Conservation (phyloP, 1,140 invertebrate species). For the Drosophila sulfurigaster region DNA sequence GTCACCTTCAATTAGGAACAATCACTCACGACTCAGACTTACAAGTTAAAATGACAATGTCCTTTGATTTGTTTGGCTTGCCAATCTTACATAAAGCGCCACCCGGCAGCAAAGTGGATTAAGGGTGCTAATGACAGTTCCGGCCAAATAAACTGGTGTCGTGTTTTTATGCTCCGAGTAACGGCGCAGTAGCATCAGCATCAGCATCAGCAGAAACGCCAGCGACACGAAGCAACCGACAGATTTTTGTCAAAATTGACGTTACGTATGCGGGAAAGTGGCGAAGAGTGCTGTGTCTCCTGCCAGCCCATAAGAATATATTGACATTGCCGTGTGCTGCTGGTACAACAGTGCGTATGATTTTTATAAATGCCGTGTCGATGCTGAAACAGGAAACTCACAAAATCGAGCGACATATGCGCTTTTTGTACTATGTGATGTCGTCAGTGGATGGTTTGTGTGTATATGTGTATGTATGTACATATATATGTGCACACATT, state of each 20-base stretch:
- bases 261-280: slow-evolving; percentile 65
- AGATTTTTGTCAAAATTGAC: slow-evolving; percentile 77
- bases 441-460: slow-evolving; percentile 47
- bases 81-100: slow-evolving; percentile 38
- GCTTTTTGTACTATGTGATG: slow-evolving; percentile 54
- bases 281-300: slow-evolving; percentile 33
- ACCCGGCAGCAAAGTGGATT: slow-evolving; percentile 67
- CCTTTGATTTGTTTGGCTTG: slow-evolving; percentile 58
- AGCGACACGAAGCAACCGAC: slow-evolving; percentile 46
- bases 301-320: slow-evolving; percentile 75
- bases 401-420: slow-evolving; percentile 65
- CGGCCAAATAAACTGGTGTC: slow-evolving; percentile 52
- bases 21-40: slow-evolving; percentile 29
- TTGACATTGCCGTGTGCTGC: slow-evolving; percentile 72
- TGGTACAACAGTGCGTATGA: slow-evolving; percentile 78
- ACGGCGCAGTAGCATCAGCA: background rate
- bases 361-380: slow-evolving; percentile 81
- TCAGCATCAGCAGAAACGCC: background rate
- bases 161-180: slow-evolving; percentile 54
- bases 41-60: slow-evolving; percentile 50
- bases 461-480: slow-evolving; percentile 5
- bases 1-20: slow-evolving; percentile 56
- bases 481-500: background rate
- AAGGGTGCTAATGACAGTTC: slow-evolving; percentile 72
- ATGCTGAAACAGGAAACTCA: slow-evolving; percentile 73